Evolutionary conservation across 2,888 invertebrate species (phyloP).

Genomic region (Drosophila lutescens): DNA sequence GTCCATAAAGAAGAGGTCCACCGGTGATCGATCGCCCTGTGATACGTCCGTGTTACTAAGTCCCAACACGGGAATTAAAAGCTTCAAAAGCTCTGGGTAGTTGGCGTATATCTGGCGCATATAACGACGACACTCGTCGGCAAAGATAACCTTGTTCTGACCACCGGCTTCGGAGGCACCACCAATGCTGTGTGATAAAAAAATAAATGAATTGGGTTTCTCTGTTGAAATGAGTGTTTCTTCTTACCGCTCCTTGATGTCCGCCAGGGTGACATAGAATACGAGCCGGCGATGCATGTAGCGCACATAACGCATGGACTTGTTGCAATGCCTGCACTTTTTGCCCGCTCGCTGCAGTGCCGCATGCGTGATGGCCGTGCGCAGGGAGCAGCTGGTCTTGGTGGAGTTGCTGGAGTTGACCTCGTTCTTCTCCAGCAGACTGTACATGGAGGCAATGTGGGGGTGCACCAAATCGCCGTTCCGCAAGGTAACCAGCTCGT

Average conservation of each 20-base stretch:
- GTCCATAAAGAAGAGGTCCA: constrained; percentile 94
- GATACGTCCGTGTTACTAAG: constrained; percentile 75
- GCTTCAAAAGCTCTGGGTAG: constrained; percentile 88
- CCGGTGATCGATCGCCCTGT: constrained; percentile 86
- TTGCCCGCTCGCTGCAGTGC: constrained; percentile 71
- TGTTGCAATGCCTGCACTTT: constrained; percentile 81
- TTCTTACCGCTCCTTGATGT: constrained; percentile 75
- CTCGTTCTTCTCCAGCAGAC: constrained; percentile 77
- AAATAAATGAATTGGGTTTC: neutral
- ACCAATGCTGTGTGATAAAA: constrained; percentile 45
- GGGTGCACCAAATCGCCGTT: constrained; percentile 84
- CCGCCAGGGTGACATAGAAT: constrained; percentile 74
- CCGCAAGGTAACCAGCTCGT: constrained; percentile 71
- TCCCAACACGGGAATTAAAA: constrained; percentile 88
- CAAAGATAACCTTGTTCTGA: constrained; percentile 86
- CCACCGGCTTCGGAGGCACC: constrained; percentile 55
- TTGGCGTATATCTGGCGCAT: constrained; percentile 89
- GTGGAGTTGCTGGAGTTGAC: constrained; percentile 64
- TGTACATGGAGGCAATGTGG: constrained; percentile 85
- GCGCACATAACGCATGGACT: constrained; percentile 73
- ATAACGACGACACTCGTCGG: constrained; percentile 88
- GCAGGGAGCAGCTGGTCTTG: constrained; percentile 81
- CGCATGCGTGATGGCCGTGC: constrained; percentile 78
- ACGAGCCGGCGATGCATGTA: constrained; percentile 81
- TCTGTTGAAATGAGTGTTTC: rapidly evolving